Evolutionary conservation across 2,888 invertebrate species (phyloP).

Genomic region (Watsonalla cultraria): DNA sequence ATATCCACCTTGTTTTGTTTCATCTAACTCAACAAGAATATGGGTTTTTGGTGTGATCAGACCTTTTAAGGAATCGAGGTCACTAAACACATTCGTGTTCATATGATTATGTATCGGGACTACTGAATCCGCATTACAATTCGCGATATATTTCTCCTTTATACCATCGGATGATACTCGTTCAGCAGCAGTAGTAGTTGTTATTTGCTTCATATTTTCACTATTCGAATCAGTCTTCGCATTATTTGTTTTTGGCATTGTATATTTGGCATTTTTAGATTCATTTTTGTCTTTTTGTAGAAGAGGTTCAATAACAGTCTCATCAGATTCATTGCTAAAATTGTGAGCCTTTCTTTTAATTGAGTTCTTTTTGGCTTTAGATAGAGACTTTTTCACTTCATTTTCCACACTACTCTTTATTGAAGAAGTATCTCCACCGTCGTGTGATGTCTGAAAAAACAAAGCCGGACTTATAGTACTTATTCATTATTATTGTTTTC

Average conservation of each 20-base stretch:
- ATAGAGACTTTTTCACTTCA: conserved; percentile 59
- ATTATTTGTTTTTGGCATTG: conserved; percentile 39
- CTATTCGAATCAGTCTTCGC: conserved; percentile 52
- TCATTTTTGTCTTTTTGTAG: conserved; percentile 53
- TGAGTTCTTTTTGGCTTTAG: conserved; percentile 66
- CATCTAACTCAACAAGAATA: conserved; percentile 57
- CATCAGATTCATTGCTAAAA: conserved; percentile 60
- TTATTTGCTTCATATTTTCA: conserved; percentile 31
- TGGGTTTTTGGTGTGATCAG: conserved; percentile 40
- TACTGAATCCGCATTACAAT: conserved; percentile 21
- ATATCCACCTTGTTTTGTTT: conserved; percentile 36
- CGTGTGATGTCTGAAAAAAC: conserved; percentile 63
- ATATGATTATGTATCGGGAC: conserved; percentile 50
- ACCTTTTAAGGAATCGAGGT: conserved; percentile 28
- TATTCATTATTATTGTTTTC: conserved; percentile 1
- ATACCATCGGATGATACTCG: conserved; percentile 19
- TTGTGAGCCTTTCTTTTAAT: conserved; percentile 60
- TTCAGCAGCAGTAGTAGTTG: conserved; percentile 16
- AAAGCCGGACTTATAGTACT: not conserved
- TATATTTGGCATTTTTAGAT: conserved; percentile 60
- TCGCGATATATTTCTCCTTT: conserved; percentile 26
- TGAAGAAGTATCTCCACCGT: conserved; percentile 59
- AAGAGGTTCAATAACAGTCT: conserved; percentile 64
- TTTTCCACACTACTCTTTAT: conserved; percentile 65
- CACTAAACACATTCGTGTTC: conserved; percentile 54